Evolutionary conservation across 2,888 invertebrate species (phyloP).

Genomic region (Epinotia demarniana): DNA sequence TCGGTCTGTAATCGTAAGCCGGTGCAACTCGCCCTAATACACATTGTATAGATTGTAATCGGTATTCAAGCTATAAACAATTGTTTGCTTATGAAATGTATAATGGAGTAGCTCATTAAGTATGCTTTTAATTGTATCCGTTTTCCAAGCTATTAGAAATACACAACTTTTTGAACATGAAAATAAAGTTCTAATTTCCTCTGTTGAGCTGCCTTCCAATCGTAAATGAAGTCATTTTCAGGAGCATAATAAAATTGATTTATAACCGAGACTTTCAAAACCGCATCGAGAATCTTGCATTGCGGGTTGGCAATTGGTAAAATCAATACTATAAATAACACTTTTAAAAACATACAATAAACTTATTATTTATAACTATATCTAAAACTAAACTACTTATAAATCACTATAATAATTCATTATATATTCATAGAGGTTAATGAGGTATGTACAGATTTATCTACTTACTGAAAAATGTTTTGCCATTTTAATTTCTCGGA

Average conservation of each 20-base stretch:
- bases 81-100: not conserved
- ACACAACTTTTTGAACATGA: not conserved
- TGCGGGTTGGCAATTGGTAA: not conserved
- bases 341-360: too few species aligned
- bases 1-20: too few species aligned
- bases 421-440: too few species aligned
- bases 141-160: not conserved
- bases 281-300: not conserved
- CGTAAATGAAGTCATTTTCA: not conserved
- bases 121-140: not conserved
- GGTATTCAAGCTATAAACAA: not conserved
- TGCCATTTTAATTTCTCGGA: too few species aligned
- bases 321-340: too few species aligned
- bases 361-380: too few species aligned
- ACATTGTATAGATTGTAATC: not conserved
- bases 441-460: too few species aligned
- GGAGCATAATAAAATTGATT: not conserved
- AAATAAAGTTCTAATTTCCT: not conserved
- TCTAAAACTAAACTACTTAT: too few species aligned
- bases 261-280: not conserved
- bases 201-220: not conserved
- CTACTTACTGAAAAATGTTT: too few species aligned
- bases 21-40: too few species aligned
- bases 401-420: too few species aligned
- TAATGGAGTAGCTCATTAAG: not conserved